Percentiles rank a stretch among this genome's conserved stretches.
Evolutionary conservation across 2,797 vertebrate genomes (phyloP).

Genomic region (Cossypha polioptera): DNA sequence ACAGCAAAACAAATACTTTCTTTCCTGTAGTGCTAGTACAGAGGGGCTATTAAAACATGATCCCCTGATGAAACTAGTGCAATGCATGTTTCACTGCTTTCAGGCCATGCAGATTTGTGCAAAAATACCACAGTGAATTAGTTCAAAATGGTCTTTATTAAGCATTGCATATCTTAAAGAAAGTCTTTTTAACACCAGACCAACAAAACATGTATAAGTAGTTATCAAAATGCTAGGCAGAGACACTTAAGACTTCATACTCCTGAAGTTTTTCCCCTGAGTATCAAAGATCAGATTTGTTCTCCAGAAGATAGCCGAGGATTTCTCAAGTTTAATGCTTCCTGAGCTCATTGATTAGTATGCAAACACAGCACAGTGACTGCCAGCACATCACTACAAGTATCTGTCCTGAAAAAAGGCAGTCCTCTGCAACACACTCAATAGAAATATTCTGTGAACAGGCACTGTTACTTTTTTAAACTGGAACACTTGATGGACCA

Average conservation of each 20-base stretch:
- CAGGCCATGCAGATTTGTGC: neutral
- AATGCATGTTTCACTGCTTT: neutral
- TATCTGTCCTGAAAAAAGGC: neutral
- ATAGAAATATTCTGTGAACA: neutral
- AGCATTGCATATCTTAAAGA: neutral
- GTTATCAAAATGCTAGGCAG: neutral
- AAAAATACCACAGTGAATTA: neutral
- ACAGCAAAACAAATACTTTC: neutral
- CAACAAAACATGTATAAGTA: neutral
- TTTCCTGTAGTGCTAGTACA: neutral
- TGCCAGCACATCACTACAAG: neutral
- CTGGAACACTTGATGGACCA: neutral
- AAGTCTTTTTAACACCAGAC: neutral
- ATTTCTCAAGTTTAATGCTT: constrained; percentile 4
- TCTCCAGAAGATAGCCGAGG: constrained; percentile 6
- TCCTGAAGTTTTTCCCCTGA: neutral
- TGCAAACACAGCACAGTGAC: constrained; percentile 10
- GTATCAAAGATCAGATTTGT: constrained; percentile 30
- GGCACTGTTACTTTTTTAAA: neutral
- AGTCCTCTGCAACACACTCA: neutral
- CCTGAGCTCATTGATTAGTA: constrained; percentile 12
- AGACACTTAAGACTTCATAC: neutral
- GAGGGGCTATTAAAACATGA: neutral
- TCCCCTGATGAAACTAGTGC: neutral
- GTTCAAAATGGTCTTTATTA: neutral